Base-by-base conservation (phyloP, 2,113 vertebrate species). In the Oreochromis spilurus region DNA sequence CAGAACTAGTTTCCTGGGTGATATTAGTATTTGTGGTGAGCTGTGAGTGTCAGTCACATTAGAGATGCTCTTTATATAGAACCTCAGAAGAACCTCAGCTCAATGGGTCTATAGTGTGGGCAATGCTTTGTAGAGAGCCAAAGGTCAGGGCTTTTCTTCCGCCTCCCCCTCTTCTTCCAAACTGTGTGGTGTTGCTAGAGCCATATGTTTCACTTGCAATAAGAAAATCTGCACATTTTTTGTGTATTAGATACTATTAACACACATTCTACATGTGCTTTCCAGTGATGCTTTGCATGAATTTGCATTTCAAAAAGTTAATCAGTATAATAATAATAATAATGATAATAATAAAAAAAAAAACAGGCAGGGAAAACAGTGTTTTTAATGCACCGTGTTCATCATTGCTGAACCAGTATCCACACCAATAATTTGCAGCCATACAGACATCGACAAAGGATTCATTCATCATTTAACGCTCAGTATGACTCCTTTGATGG, bases 21-120 rank as follows among this genome's bases (percentile, higher is more conserved):
- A 95, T 91, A 83, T 88, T 81, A 65, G 79, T 86, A 57, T 94
- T 90, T 88, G 88, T 36, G 10, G 78, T 62, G 85, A 89, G 89
- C 62, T 88, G 89, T 92, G 75, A 43, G 48, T 84, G 87, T 90
- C 43, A 45, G 81, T 91, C 93, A 87, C 92, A 88, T 94, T 92
- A 94, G 88, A 88, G 82, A 94, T 92, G 91, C 85, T 94, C 85
- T 94, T 93, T 92, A 89, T 93, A 94, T 84, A 79, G 91, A 94
- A 54, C 82, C 88, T 88, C 89, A 80, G 91, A 91, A 91, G 85
- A 92, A 65, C 50, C 87, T 89, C 84, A 81, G 86, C 92, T 95
- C 92, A 95, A 89, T 94, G 84, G 88, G 21, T 87, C 84, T 84
- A 82, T 43, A 90, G 90, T 91, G 90, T 89, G 87, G 85, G 87